These are phyloP conservation scores for Gryllus bimaculatus DNA, from an alignment of 1,140 invertebrate genomes.

Conservation along the genomic window DNA sequence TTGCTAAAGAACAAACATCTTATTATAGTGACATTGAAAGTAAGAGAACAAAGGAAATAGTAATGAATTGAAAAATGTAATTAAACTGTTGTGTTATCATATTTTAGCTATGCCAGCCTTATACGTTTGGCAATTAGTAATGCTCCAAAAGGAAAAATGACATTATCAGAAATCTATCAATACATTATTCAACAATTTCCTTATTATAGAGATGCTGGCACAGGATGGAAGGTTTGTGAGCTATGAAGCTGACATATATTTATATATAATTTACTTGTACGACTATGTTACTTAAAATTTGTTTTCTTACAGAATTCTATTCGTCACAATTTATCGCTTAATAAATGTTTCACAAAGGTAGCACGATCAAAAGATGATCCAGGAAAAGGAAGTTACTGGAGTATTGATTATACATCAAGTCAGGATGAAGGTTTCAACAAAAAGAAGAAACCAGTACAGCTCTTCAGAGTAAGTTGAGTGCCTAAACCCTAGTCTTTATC, in stretches of 20 bases:
- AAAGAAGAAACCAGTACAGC: conserved; percentile 19
- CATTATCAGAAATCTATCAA: conserved; percentile 62
- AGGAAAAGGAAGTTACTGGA: conserved; percentile 54
- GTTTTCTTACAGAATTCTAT: conserved; percentile 29
- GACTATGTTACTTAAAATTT: not conserved
- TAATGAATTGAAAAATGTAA: too few species aligned
- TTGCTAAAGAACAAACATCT: too few species aligned
- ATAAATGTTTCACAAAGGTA: conserved; percentile 51
- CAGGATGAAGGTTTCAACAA: conserved; percentile 25
- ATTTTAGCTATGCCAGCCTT: conserved; percentile 56
- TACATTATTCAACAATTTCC: conserved; percentile 67
- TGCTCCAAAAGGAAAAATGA: conserved; percentile 60
- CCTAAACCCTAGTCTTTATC: not conserved
- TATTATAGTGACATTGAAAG: too few species aligned
- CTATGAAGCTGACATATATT: not conserved
- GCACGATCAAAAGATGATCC: conserved; percentile 52
- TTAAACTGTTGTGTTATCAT: not conserved
- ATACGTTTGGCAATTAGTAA: conserved; percentile 63
- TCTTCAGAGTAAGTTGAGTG: conserved; percentile 18
- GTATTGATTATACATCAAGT: conserved; percentile 43
- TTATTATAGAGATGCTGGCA: conserved; percentile 58
- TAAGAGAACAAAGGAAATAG: too few species aligned
- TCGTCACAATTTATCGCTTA: conserved; percentile 28
- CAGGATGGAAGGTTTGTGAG: conserved; percentile 58
- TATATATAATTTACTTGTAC: not conserved